Conservation (phyloP, 2,797 vertebrate species). For the Leucoraja ocellata region DNA sequence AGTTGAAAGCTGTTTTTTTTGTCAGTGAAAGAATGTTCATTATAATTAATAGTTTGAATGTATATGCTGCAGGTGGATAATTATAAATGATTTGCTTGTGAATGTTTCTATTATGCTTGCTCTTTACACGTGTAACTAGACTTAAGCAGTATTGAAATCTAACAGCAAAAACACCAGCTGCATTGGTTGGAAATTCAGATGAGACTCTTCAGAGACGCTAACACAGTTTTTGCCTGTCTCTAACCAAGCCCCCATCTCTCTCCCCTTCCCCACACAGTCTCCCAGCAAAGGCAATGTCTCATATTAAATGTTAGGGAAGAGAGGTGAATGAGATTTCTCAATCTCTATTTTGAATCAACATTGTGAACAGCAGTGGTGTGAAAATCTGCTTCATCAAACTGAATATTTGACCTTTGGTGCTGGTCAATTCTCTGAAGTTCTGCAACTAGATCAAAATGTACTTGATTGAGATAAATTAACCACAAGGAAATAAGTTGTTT, state of each 20-base stretch:
- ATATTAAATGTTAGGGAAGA: background rate
- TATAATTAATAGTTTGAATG: constrained; percentile 25
- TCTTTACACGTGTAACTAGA: background rate
- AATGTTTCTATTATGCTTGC: background rate
- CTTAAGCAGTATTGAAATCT: background rate
- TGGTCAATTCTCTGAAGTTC: background rate
- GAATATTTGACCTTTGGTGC: background rate
- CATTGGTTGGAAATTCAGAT: background rate
- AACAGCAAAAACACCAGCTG: background rate
- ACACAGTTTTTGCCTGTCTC: background rate
- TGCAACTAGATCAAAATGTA: background rate
- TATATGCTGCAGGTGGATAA: background rate
- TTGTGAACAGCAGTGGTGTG: background rate
- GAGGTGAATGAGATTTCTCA: background rate
- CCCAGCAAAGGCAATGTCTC: background rate
- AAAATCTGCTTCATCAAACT: background rate
- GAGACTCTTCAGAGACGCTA: too few species aligned
- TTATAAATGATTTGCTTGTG: background rate
- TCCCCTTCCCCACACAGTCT: background rate
- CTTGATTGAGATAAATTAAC: background rate
- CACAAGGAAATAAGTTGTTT: background rate
- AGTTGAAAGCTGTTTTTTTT: background rate
- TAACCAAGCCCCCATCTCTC: too few species aligned
- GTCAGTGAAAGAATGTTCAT: background rate
- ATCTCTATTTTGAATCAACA: background rate